Percentiles rank a stretch among this genome's conserved stretches.
These are phyloP conservation scores for Apis florea DNA, from an alignment of 1,140 invertebrate genomes.

Conservation along the genomic window DNA sequence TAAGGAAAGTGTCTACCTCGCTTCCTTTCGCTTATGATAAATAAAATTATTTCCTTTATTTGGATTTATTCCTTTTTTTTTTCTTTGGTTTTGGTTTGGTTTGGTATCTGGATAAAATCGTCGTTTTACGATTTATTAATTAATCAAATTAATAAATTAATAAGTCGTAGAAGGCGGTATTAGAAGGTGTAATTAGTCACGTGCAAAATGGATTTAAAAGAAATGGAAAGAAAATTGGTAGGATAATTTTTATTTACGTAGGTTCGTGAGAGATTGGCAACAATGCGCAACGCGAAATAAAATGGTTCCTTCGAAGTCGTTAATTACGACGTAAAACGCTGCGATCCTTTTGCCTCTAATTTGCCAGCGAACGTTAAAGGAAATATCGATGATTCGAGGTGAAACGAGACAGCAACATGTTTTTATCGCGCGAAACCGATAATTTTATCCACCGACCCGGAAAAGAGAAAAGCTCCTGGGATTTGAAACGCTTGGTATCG, in stretches of 20 bases:
- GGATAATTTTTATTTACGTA: neutral
- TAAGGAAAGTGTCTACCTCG: neutral
- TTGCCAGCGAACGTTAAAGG: neutral
- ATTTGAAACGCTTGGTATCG: neutral
- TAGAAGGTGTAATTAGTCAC: too few species aligned
- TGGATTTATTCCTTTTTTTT: neutral
- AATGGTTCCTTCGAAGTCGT: neutral
- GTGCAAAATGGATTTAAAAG: too few species aligned
- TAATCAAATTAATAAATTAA: too few species aligned
- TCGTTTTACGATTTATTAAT: too few species aligned
- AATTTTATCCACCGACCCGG: neutral
- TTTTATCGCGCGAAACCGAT: constrained; percentile 1
- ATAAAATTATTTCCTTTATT: neutral
- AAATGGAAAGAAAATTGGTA: too few species aligned
- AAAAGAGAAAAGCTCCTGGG: neutral
- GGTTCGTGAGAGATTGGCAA: neutral
- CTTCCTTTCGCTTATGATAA: neutral
- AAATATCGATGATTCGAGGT: neutral
- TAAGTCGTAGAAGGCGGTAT: too few species aligned
- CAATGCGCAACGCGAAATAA: neutral
- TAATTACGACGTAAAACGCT: constrained; percentile 1
- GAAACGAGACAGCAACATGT: neutral
- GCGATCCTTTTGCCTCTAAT: neutral
- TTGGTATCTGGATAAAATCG: too few species aligned
- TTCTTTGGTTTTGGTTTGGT: too few species aligned